phyloP scores from a whole-genome alignment of 2,888 invertebrate species.

The Schizaphis graminum region DNA sequence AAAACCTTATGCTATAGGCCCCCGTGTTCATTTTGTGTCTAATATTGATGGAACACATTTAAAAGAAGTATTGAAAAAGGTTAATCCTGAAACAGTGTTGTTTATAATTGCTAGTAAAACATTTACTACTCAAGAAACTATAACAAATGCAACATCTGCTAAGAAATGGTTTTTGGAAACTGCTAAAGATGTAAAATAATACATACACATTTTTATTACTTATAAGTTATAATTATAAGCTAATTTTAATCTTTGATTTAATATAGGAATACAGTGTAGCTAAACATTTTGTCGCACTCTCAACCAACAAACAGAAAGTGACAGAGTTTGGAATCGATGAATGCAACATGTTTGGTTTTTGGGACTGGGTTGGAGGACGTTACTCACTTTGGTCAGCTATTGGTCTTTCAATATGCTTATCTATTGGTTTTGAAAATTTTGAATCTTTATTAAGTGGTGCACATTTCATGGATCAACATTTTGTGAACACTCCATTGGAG shows the following conservation, averaged over 20 bases:
- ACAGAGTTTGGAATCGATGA: slow-evolving; percentile 97
- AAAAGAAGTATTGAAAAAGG: slow-evolving; percentile 89
- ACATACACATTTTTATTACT: slow-evolving; percentile 36
- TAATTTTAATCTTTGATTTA: slow-evolving; percentile 3
- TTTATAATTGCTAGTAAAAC: slow-evolving; percentile 99
- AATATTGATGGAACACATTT: slow-evolving; percentile 99
- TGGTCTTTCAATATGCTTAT: slow-evolving; percentile 93
- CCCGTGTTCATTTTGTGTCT: slow-evolving; percentile 94
- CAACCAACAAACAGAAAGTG: slow-evolving; percentile 95
- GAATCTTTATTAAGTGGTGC: slow-evolving; percentile 92
- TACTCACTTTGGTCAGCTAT: slow-evolving; percentile 99
- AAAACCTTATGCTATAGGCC: slow-evolving; percentile 89
- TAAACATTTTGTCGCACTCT: slow-evolving; percentile 97
- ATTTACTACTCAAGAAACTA: slow-evolving; percentile 99
- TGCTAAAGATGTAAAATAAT: slow-evolving; percentile 84
- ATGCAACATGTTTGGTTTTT: slow-evolving; percentile 99
- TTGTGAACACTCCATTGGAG: slow-evolving; percentile 85
- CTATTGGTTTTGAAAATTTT: slow-evolving; percentile 96
- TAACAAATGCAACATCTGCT: slow-evolving; percentile 98
- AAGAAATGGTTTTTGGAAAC: slow-evolving; percentile 92
- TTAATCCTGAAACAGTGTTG: slow-evolving; percentile 92
- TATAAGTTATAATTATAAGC: not conserved
- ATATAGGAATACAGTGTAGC: slow-evolving; percentile 84
- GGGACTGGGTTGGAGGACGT: slow-evolving; percentile 99
- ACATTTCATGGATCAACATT: slow-evolving; percentile 95